Percentiles rank a stretch among this genome's conserved stretches.
phyloP scores from a whole-genome alignment of 2,113 vertebrate genomes.

The Rhinolophus ferrumequinum region DNA sequence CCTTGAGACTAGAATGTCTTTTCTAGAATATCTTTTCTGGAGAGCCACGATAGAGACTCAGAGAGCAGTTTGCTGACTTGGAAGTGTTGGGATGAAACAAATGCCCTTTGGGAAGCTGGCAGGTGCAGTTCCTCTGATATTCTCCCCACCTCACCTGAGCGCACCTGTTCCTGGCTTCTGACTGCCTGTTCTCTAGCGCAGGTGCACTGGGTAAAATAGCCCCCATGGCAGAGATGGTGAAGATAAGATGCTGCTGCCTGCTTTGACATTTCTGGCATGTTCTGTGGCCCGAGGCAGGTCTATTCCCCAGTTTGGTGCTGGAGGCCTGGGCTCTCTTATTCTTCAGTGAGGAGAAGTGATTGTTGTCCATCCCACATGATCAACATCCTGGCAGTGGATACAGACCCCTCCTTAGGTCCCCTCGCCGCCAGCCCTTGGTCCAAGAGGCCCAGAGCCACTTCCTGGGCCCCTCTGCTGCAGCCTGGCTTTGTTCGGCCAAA shows the following conservation, averaged over 20 bases:
- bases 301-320: not conserved
- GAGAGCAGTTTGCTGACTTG: not conserved
- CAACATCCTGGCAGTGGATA: not conserved
- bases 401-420: too few relatives aligned
- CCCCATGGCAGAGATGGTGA: fast-evolving
- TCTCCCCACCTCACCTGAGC: not conserved
- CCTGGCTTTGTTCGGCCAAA: not conserved
- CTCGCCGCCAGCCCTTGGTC: not conserved
- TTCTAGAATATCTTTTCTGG: not conserved
- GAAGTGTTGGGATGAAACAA: not conserved
- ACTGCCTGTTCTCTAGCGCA: not conserved
- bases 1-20: too few relatives aligned
- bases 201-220: not conserved
- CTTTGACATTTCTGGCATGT: not conserved
- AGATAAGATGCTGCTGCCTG: not conserved
- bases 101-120: not conserved
- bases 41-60: not conserved
- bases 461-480: not conserved
- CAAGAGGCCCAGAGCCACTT: not conserved
- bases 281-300: not conserved
- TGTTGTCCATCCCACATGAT: not conserved
- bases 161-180: not conserved
- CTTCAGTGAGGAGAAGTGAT: not conserved
- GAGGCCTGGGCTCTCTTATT: not conserved
- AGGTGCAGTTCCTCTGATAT: fast-evolving